Base-by-base conservation (phyloP, 2,113 vertebrate species). In the Labrus mixtus region DNA sequence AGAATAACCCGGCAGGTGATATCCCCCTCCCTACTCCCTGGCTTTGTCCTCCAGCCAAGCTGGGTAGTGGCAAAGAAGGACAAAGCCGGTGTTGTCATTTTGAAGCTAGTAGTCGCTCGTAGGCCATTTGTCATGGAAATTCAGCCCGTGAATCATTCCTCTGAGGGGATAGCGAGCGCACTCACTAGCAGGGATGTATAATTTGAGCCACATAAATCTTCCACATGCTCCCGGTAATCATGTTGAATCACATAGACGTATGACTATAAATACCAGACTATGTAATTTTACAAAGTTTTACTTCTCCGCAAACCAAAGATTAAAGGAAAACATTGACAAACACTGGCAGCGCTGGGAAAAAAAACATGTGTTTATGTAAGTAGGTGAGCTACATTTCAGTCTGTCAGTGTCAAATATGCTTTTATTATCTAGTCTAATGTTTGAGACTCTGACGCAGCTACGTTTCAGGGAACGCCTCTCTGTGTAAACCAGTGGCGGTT, bases 121-220 rank as follows among this genome's bases (percentile, higher is more conserved):
- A 20, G 69, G 41, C 46, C 72, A 71, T 86, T 87, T 76, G 73
- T 84, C 69, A 79, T 64, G 59, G 43, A 84, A 86, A 83, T 78
- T 78, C 78, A 29, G 43, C 67, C 7, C 55, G 50, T 89, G 86
- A 87, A 73, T 89, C 82, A 83, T 51, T 81, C 59, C 70, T 78
- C 69, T 22, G 41, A 85, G 62, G 76, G 68, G 54, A 77, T 57
- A 39, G 36, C 16, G 36, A 67, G n/a, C n/a, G 5, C 39, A 13
- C 43, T 76, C 54, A 55, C 63, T 82, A 43, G 17, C 70, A 76
- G 48, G n/a, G 6, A 48, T 39, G 58, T 81, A 81, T 87, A 89
- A 90, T 90, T 86, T 89, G 63, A 80, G 83, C 63, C 37, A n/a
- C 67, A 53, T 87, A 87, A 90, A 85, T 90, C 78, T 61, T 78